Evolutionary conservation across 2,888 invertebrate species (phyloP).

Genomic region (Flexamia atlantica): DNA sequence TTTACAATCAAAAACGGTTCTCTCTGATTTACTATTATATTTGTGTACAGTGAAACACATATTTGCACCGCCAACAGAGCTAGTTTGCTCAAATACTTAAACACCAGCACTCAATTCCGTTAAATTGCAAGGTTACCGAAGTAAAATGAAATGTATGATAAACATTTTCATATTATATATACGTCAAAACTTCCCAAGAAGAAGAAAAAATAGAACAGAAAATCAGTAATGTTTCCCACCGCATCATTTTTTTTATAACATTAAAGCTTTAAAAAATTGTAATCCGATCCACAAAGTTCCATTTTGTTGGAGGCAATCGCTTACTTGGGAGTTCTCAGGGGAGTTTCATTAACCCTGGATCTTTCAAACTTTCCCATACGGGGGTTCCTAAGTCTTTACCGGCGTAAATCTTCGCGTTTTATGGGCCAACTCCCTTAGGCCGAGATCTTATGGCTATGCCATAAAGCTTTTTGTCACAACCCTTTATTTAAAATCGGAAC

Average conservation of each 20-base stretch:
- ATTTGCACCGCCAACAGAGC: background rate
- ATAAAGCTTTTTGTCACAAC: slow-evolving; percentile 14
- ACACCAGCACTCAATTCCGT: background rate
- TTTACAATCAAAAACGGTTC: slow-evolving; percentile 11
- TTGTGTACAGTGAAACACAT: background rate
- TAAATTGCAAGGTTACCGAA: background rate
- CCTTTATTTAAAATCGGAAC: background rate
- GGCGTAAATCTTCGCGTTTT: slow-evolving; percentile 21
- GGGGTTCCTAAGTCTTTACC: slow-evolving; percentile 16
- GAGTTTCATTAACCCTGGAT: slow-evolving; percentile 14
- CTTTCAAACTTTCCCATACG: slow-evolving; percentile 22
- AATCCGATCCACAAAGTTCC: background rate
- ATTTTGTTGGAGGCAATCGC: background rate
- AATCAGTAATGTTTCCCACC: no score
- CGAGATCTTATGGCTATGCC: background rate
- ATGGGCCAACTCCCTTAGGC: slow-evolving; percentile 30
- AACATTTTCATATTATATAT: no score
- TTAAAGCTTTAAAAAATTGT: no score
- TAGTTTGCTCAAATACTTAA: background rate
- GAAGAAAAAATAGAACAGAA: no score
- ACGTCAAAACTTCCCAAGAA: no score
- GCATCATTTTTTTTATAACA: no score
- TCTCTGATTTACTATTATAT: slow-evolving; percentile 16
- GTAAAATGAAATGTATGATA: no score
- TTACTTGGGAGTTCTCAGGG: background rate